Percentiles rank a stretch among this genome's conserved stretches.
Conservation (phyloP, 2,797 vertebrate genomes). For the Characodon lateralis region DNA sequence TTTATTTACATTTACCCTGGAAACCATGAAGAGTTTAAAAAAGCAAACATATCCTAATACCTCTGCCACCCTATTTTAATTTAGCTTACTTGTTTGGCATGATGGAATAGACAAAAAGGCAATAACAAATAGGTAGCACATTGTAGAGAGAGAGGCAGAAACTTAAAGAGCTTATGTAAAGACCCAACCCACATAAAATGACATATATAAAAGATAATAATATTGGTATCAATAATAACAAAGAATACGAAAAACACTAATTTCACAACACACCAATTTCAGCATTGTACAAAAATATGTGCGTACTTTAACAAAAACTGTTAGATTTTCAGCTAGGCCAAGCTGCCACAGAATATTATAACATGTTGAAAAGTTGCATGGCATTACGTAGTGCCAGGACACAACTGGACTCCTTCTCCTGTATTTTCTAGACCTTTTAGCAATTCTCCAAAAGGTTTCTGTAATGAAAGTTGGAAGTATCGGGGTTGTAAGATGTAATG, state of each 20-base stretch:
- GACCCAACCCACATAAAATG: neutral
- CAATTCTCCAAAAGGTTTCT: neutral
- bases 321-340: too few species aligned
- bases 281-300: neutral
- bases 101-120: neutral
- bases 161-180: neutral
- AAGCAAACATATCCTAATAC: conserved; percentile 7
- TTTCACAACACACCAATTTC: neutral
- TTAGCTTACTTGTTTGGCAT: neutral
- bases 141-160: neutral
- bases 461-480: neutral
- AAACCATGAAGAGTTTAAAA: conserved; percentile 47
- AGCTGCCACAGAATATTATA: neutral
- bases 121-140: neutral
- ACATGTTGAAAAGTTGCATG: neutral
- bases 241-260: too few species aligned
- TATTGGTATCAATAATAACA: too few species aligned
- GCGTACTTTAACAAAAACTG: too few species aligned
- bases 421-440: neutral
- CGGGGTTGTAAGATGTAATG: neutral
- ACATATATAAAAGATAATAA: too few species aligned
- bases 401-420: neutral
- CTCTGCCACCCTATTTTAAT: neutral
- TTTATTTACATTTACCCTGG: conserved; percentile 33
- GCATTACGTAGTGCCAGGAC: neutral